Percentiles rank a stretch among this genome's conserved stretches.
Conservation (phyloP, 2,888 invertebrate genomes). For the Plebejus melissa region DNA sequence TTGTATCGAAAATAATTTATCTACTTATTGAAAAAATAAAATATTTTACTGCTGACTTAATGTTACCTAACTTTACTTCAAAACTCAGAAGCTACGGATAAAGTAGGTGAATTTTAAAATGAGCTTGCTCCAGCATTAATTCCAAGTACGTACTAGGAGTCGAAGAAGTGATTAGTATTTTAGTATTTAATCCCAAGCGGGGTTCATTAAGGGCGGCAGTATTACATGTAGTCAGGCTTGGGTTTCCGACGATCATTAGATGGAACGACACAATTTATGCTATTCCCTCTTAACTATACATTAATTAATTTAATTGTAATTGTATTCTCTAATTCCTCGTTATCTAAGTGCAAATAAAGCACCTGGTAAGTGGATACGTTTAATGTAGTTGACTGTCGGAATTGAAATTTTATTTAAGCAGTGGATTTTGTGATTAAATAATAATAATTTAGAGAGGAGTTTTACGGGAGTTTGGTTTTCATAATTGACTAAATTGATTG, state of each 20-base stretch:
- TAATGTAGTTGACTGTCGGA: background rate
- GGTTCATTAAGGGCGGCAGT: conserved; percentile 1
- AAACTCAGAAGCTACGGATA: background rate
- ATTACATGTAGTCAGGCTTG: conserved; percentile 8
- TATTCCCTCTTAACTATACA: conserved; percentile 6
- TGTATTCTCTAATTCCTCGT: conserved; percentile 3
- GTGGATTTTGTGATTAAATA: background rate
- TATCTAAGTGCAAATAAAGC: conserved; percentile 4
- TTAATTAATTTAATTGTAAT: conserved; percentile 16
- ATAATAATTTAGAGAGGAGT: background rate
- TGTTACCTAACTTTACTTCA: background rate
- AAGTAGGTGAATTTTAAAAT: conserved; percentile 1
- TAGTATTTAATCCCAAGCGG: conserved; percentile 9
- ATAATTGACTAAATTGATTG: too few species aligned
- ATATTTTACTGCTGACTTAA: too few species aligned
- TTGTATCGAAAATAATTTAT: too few species aligned
- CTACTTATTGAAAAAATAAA: too few species aligned
- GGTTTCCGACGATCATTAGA: conserved; percentile 16
- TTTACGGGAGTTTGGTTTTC: background rate
- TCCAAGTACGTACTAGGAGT: conserved; percentile 6
- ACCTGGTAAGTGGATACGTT: background rate
- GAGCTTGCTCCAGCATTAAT: conserved; percentile 1
- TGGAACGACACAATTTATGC: conserved; percentile 11
- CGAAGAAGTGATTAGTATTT: conserved; percentile 18
- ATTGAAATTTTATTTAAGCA: background rate